Base-by-base conservation (phyloP, 2,888 invertebrate species). In the Hoplodrina ambigua region DNA sequence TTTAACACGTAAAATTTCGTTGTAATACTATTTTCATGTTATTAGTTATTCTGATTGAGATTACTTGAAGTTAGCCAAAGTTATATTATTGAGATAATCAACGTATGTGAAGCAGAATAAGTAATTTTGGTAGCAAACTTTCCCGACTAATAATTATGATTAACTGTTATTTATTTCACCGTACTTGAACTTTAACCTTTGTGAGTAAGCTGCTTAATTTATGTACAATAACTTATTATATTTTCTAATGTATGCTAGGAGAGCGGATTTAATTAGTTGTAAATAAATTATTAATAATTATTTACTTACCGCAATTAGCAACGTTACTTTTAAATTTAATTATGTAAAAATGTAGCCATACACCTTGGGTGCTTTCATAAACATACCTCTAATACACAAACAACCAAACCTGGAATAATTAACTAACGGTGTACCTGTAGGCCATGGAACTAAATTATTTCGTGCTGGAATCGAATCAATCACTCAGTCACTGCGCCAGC, bases 41-140 rank as follows among this genome's bases (percentile, higher is more conserved):
- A 75, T 75, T 62, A 63, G 17, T 63, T 20, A 70, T 58, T 61
- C 53, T 54, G 46, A 70, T 65, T 57, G 44, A 54, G 60, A 57
- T 61, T 50, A 50, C 54, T 57, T 44, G 11, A 11, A 68, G 49
- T 76, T 50, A 72, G 17, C n/a, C 7, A 33, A 72, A 68, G 52
- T 72, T 69, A 63, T 20, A 56, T 58, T 19, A 52, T 66, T 53
- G 33, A 55, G 41, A 53, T 54, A 65, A 58, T 66, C 60, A 54
- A 58, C 44, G 44, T 54, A 72, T 60, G 63, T 72, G 63, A 68
- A 64, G 13, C 55, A 63, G 65, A 71, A 66, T 70, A 53, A 76
- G 44, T 71, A 52, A 78, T 61, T 77, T 78, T 60, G 17, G 19
- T 46, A 11, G 25, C 41, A 17, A 73, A 69, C 63, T 77, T 64